These are phyloP conservation scores for Serinus canaria DNA, from an alignment of 2,113 vertebrate species.

Conservation along the genomic window DNA sequence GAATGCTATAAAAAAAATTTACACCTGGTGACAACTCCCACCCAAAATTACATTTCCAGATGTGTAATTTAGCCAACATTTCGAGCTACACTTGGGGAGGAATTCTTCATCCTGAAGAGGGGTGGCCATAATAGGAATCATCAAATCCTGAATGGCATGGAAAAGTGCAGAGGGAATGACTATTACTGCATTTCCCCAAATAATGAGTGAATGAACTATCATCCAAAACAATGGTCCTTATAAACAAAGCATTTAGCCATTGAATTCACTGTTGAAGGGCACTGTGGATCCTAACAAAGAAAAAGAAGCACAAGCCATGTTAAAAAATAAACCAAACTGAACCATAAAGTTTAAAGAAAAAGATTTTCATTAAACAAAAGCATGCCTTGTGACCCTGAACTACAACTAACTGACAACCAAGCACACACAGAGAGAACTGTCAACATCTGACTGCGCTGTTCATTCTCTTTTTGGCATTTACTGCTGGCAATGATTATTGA, in stretches of 20 bases:
- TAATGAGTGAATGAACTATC: neutral
- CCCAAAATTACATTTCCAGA: neutral
- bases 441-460: accelerated
- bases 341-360: neutral
- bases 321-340: neutral
- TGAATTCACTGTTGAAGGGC: neutral
- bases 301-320: neutral
- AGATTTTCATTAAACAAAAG: neutral
- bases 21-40: neutral
- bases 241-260: neutral
- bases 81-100: neutral
- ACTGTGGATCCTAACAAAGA: neutral
- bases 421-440: neutral
- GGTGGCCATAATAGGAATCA: accelerated
- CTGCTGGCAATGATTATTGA: neutral
- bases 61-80: neutral
- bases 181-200: neutral
- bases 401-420: neutral
- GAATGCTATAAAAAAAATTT: neutral
- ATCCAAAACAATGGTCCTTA: neutral
- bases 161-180: neutral
- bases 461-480: neutral
- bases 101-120: neutral
- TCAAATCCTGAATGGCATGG: neutral
- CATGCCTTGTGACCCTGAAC: neutral